A percentile compares a stretch with the other conserved stretches of the same genome.
Conservation (phyloP, 2,113 vertebrate species). For the Trinectes maculatus region DNA sequence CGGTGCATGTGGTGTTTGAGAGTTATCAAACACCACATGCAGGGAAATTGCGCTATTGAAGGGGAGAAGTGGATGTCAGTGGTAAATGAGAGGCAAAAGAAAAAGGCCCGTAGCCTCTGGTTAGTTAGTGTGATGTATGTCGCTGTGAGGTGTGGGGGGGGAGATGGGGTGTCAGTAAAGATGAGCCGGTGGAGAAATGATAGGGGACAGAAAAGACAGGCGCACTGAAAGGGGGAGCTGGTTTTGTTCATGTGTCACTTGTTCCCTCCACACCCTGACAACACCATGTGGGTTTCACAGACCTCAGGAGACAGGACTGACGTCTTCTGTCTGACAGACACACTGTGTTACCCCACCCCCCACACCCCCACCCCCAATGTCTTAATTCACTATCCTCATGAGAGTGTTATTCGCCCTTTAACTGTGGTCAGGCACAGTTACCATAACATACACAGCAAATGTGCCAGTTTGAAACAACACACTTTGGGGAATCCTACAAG, state of each 20-base stretch:
- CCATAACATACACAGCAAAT: not conserved
- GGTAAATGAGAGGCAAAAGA: slow-evolving; percentile 48
- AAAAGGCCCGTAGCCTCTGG: slow-evolving; percentile 52
- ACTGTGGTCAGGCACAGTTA: not conserved
- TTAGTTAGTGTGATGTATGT: slow-evolving; percentile 75
- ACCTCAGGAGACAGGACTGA: slow-evolving; percentile 68
- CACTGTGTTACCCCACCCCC: not conserved
- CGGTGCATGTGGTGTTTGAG: slow-evolving; percentile 22
- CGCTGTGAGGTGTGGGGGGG: slow-evolving; percentile 20
- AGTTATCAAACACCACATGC: slow-evolving; percentile 12
- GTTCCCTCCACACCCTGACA: slow-evolving; percentile 73
- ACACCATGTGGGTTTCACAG: slow-evolving; percentile 72
- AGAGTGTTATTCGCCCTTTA: slow-evolving; percentile 8
- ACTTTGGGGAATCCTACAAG: not conserved
- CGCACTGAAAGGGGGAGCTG: slow-evolving; percentile 52
- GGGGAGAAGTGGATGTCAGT: slow-evolving; percentile 44
- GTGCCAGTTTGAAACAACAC: not conserved
- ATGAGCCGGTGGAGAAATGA: slow-evolving; percentile 69
- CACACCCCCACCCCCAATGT: slow-evolving; percentile 20
- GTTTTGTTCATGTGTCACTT: slow-evolving; percentile 72
- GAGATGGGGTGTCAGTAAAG: slow-evolving; percentile 42
- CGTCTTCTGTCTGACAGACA: slow-evolving; percentile 60
- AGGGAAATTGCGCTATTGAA: slow-evolving; percentile 12
- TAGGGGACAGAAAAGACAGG: slow-evolving; percentile 68
- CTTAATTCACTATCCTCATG: slow-evolving; percentile 41